Evolutionary conservation across 2,113 vertebrate genomes (phyloP), one percentile per base, ranked within the genome.

Genomic region (Fulmarus glacialis): DNA sequence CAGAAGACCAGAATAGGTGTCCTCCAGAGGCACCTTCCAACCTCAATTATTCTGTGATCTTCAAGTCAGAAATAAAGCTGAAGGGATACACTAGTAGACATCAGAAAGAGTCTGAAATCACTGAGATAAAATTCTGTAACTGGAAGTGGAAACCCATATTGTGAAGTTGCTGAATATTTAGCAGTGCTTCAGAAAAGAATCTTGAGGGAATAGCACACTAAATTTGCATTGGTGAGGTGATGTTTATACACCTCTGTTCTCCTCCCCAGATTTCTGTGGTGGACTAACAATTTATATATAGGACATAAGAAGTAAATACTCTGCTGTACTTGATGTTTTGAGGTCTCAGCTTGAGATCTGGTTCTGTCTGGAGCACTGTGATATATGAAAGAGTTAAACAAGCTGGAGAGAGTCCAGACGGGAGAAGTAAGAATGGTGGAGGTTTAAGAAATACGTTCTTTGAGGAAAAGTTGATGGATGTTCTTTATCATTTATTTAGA

Each of bases 181-280:
- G 12, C 17, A 48, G 7, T 48, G 20, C 4, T 66, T 66, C n/a
- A 24, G 66, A 42, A 71, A 82, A 74, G 3, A 9, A 38, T 56
- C 30, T 29, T 63, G 36, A 48, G 10, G 16, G 23, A 67, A 14
- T 15, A 14, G 6, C 4, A 48, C 20, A 38, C 26, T 78, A 48
- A 67, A 78, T 10, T 43, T 78, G 30, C 27, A n/a, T 15, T 30
- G 16, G 12, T 0, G 1, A 23, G 16, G 8, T 56, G 13, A 60
- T 0, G 0, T 32, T 77, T 66, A 47, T n/a, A 47, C 9, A 56
- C 12, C 4, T 79, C 32, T 56, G 11, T 5, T 7, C 4, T 5
- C 18, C 3, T 2, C 12, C 1, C 4, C 18, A 23, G n/a, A 48
- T 50, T 78, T 82, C 45, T 11, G 7, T 59, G 26, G 8, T 70